phyloP scores from a whole-genome alignment of 2,888 invertebrate species.

The Chloroclystis v-ata region DNA sequence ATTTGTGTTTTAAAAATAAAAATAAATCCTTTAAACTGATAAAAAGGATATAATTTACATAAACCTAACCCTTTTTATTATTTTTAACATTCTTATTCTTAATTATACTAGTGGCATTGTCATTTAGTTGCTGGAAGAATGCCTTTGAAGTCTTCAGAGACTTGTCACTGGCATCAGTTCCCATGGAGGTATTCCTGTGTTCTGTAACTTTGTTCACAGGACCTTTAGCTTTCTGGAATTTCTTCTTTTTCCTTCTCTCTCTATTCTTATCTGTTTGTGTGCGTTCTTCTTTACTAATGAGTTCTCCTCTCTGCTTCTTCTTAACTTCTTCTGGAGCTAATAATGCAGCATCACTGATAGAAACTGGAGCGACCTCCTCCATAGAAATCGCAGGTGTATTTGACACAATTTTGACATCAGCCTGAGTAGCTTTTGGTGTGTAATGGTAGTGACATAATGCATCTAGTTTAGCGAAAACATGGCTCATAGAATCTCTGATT shows the following conservation, averaged over 20 bases:
- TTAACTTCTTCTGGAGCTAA: slow-evolving; percentile 96
- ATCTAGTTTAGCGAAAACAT: slow-evolving; percentile 91
- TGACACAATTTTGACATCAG: slow-evolving; percentile 93
- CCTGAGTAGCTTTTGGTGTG: slow-evolving; percentile 90
- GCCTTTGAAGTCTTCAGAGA: slow-evolving; percentile 83
- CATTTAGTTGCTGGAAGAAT: slow-evolving; percentile 92
- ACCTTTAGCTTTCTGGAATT: slow-evolving; percentile 80
- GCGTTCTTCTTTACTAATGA: slow-evolving; percentile 86
- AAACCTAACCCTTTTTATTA: slow-evolving; percentile 51
- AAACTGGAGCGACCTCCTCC: slow-evolving; percentile 97
- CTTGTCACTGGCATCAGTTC: slow-evolving; percentile 78
- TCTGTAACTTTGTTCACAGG: slow-evolving; percentile 62
- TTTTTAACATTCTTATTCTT: slow-evolving; percentile 55
- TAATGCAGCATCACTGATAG: slow-evolving; percentile 89
- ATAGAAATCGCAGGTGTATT: slow-evolving; percentile 94
- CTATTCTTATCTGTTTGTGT: slow-evolving; percentile 92
- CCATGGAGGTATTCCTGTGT: slow-evolving; percentile 77
- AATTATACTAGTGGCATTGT: slow-evolving; percentile 76
- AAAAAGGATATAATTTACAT: not conserved
- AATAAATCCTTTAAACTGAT: not conserved
- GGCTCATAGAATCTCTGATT: slow-evolving; percentile 85
- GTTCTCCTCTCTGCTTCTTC: slow-evolving; percentile 76
- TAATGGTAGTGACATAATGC: slow-evolving; percentile 96
- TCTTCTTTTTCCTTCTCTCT: slow-evolving; percentile 91
- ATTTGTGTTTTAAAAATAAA: too few species aligned